phyloP scores from a whole-genome alignment of 2,888 invertebrate species.

The Digitonthophagus gazella region DNA sequence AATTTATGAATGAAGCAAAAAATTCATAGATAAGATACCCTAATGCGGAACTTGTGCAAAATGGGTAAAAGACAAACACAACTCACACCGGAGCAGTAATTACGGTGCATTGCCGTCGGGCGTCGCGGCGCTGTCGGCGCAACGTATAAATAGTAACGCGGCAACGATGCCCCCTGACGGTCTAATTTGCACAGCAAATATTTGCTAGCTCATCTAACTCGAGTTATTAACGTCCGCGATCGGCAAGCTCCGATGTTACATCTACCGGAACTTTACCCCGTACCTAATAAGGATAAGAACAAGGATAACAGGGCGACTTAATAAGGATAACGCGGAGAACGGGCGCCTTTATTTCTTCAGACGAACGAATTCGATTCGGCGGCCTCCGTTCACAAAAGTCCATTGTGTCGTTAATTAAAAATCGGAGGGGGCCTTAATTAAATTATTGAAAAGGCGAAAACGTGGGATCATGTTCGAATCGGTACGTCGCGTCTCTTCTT shows the following conservation, averaged over 20 bases:
- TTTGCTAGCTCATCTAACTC: neutral
- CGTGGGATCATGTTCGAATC: neutral
- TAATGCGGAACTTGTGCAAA: neutral
- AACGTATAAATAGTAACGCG: neutral
- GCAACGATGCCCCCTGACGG: neutral
- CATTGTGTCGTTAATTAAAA: neutral
- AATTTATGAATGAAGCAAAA: no score
- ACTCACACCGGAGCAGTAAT: neutral
- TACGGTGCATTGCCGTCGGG: neutral
- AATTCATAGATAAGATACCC: no score
- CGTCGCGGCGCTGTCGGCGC: no score
- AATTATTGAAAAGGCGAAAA: neutral
- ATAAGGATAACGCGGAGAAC: neutral
- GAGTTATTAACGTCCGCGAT: neutral
- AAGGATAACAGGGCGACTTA: no score
- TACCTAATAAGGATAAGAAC: neutral
- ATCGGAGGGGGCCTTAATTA: neutral
- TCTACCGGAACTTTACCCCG: neutral
- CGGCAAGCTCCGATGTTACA: neutral
- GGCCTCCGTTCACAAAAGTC: neutral
- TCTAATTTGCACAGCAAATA: neutral
- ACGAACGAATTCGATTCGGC: neutral
- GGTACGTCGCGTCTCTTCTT: no score
- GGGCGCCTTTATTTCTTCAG: neutral
- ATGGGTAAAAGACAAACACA: neutral